These are phyloP conservation scores for Mechanitis messenoides DNA, from an alignment of 2,888 invertebrate species.

Conservation along the genomic window DNA sequence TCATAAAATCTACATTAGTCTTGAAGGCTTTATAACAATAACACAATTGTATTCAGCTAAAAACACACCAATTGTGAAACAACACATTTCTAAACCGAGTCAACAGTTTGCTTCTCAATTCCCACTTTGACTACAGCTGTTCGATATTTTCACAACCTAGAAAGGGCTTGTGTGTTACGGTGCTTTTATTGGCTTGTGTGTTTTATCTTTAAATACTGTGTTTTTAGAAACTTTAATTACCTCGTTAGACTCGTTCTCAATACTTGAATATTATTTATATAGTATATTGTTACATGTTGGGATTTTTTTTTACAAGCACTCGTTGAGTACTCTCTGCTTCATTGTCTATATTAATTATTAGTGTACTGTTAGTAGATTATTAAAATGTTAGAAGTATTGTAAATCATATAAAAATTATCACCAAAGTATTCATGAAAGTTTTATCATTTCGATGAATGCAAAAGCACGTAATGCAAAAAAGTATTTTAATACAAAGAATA, in stretches of 20 bases:
- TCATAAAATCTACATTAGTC: too few relatives aligned
- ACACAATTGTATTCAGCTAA: conserved; percentile 1
- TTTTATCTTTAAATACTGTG: conserved; percentile 1
- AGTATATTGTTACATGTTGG: too few relatives aligned
- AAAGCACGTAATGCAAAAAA: background rate
- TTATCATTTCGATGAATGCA: background rate
- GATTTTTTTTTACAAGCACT: too few relatives aligned
- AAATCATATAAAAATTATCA: too few relatives aligned
- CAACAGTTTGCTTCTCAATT: conserved; percentile 33
- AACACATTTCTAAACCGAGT: conserved; percentile 16
- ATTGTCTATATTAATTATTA: too few relatives aligned
- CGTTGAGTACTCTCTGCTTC: too few relatives aligned
- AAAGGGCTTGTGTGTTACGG: conserved; percentile 39
- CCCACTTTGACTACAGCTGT: conserved; percentile 38
- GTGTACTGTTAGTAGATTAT: too few relatives aligned
- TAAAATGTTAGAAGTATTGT: too few relatives aligned
- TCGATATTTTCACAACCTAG: conserved; percentile 39
- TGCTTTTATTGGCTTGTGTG: conserved; percentile 36
- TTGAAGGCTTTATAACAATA: too few relatives aligned
- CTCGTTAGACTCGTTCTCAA: background rate
- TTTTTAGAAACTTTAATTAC: conserved; percentile 24
- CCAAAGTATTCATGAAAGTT: too few relatives aligned
- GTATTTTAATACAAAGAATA: conserved; percentile 8
- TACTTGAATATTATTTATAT: background rate
- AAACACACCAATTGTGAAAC: conserved; percentile 1